These are phyloP conservation scores for Drosophila imparisetae DNA, from an alignment of 2,888 invertebrate genomes.

Conservation along the genomic window DNA sequence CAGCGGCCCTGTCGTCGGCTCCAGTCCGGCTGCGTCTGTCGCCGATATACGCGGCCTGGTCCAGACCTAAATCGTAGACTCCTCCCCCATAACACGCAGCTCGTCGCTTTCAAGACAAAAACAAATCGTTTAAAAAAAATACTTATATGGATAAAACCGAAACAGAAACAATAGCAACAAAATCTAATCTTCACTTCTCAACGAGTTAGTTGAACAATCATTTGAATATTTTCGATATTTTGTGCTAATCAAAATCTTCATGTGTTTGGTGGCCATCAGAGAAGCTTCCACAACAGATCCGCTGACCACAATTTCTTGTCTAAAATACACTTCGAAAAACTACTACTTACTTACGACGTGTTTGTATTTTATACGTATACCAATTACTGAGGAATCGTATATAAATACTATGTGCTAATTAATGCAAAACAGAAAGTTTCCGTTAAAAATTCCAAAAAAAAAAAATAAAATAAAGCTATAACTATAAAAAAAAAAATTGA, in stretches of 20 bases:
- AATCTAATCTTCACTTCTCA: slow-evolving; percentile 42
- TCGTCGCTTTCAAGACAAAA: slow-evolving; percentile 38
- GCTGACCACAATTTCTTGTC: slow-evolving; percentile 30
- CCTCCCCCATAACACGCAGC: slow-evolving; percentile 10
- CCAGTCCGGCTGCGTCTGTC: slow-evolving; percentile 46
- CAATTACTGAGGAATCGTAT: slow-evolving; percentile 43
- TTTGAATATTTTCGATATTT: slow-evolving; percentile 36
- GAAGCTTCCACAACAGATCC: slow-evolving; percentile 22
- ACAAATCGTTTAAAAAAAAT: slow-evolving; percentile 11
- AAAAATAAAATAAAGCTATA: slow-evolving; percentile 32
- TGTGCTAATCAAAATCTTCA: slow-evolving; percentile 6
- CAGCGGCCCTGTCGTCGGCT: slow-evolving; percentile 36
- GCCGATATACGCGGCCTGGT: slow-evolving; percentile 83
- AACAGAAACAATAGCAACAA: slow-evolving; percentile 18
- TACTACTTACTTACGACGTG: slow-evolving; percentile 26
- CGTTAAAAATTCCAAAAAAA: slow-evolving; percentile 34
- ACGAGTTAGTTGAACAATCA: slow-evolving; percentile 48
- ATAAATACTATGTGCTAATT: slow-evolving; percentile 47
- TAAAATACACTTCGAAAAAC: slow-evolving; percentile 37
- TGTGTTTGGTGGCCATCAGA: slow-evolving; percentile 21
- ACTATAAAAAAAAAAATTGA: slow-evolving; percentile 24
- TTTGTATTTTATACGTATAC: slow-evolving; percentile 28
- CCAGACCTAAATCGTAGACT: slow-evolving; percentile 76
- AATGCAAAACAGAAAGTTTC: slow-evolving; percentile 25
- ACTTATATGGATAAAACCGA: slow-evolving; percentile 6